A percentile compares a stretch with the other conserved stretches of the same genome.
These are phyloP conservation scores for Macrosoma leucophasiata DNA, from an alignment of 2,888 invertebrate genomes.

Conservation along the genomic window DNA sequence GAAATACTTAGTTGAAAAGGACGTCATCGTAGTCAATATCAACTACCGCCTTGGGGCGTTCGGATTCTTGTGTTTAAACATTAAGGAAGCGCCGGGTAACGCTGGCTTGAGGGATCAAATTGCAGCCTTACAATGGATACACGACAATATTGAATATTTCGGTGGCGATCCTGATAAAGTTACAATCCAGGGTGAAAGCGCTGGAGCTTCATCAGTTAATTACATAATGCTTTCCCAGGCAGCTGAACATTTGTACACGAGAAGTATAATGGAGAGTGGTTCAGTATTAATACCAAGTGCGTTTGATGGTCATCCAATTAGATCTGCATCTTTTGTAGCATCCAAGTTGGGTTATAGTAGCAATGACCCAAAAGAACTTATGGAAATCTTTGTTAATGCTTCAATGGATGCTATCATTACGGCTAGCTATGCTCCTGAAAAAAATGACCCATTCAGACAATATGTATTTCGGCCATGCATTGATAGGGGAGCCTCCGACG, in stretches of 20 bases:
- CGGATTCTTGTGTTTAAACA: conserved; percentile 42
- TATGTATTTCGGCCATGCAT: conserved; percentile 32
- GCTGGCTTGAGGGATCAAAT: conserved; percentile 44
- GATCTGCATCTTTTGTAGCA: conserved; percentile 28
- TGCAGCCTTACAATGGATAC: conserved; percentile 42
- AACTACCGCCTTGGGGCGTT: conserved; percentile 44
- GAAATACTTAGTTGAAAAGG: conserved; percentile 35
- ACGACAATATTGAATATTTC: conserved; percentile 39
- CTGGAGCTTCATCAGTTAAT: conserved; percentile 34
- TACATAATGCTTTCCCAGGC: conserved; percentile 34
- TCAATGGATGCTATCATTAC: conserved; percentile 29
- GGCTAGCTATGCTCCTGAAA: conserved; percentile 25
- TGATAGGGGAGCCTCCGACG: conserved; percentile 26
- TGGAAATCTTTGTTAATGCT: conserved; percentile 31
- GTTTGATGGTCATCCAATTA: conserved; percentile 28
- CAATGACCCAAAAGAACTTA: conserved; percentile 30
- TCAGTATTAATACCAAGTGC: conserved; percentile 29
- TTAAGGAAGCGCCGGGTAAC: conserved; percentile 40
- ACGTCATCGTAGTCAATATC: conserved; percentile 39
- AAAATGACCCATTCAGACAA: conserved; percentile 26
- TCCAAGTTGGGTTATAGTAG: conserved; percentile 31
- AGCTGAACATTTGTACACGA: conserved; percentile 37
- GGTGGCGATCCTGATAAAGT: conserved; percentile 43
- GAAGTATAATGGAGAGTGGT: conserved; percentile 41
- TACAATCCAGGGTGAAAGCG: conserved; percentile 44